Evolutionary conservation across 2,888 invertebrate species (phyloP), one percentile per base, ranked within the genome.

Genomic region (Cosmia trapezina): DNA sequence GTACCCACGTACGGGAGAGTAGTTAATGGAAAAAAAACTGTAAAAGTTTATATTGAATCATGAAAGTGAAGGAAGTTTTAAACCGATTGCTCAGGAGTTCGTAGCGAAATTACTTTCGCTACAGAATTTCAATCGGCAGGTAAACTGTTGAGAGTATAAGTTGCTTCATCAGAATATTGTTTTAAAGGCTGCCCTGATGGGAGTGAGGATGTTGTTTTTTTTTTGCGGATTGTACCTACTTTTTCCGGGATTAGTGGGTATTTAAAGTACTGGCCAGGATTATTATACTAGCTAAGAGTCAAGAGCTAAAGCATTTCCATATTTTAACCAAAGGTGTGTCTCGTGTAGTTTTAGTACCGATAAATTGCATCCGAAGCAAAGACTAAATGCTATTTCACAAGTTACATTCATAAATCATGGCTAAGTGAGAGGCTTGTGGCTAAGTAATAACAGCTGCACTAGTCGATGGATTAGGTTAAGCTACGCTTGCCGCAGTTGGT

Each of bases 81-180:
- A 85, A 82, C 73, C 77, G 80, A 80, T 83, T 77, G 73, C 76
- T 80, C 64, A 69, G 62, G 61, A 85, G 77, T 80, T 83, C 56
- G 22, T 59, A 81, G 75, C 73, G 66, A 76, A 82, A 83, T 85
- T 82, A 81, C 77, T 83, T 84, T 80, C 64, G 66, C 62, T 78
- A 70, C 70, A 81, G 79, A 86, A 86, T 86, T 86, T 86, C 83
- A 86, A 86, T 81, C 65, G 86, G 45, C 81, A 84, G 81, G 86
- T 86, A 81, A 81, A 83, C 73, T 74, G 79, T 77, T 74, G 62
- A 80, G 37, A 22, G 63, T 72, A 37, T 45, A 82, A 84, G 78
- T 85, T 84, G n/a, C 43, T 71, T 61, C 67, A 73, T 76, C 74
- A 78, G 66, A 71, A 54, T 73, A 66, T 61, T 62, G 65, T 78